Evolutionary conservation across 2,888 invertebrate species (phyloP), one percentile per base, ranked within the genome.

Genomic region (Aphrophora alni): DNA sequence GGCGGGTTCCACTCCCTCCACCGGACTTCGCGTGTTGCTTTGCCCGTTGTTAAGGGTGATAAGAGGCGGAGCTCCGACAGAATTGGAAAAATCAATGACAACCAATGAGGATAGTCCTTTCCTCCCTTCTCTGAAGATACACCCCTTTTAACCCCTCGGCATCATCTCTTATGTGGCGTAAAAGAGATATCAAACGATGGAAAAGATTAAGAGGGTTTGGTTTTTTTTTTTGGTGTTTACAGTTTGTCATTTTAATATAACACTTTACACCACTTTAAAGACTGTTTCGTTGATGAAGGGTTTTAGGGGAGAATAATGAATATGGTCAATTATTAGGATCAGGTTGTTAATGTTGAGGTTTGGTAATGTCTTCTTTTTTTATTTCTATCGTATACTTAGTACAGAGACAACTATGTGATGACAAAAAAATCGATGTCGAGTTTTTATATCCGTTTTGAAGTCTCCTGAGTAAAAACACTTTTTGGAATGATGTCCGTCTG

Each of bases 41-140:
- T 90, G 90, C 89, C 89, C 89, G 88, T 87, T 88, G 88, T 88
- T 88, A 88, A 88, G 88, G 87, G 88, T 88, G 87, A 87, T 88
- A 86, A 87, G 87, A 87, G 84, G 86, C 87, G 87, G 87, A 88
- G 88, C 88, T 82, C 76, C 84, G 88, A 86, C 86, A 87, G 87
- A 87, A 87, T 87, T 88, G 72, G 80, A 81, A 83, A 84, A 84
- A 84, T 83, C 84, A 80, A 83, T 84, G 83, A 71, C 81, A 81
- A 81, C 85, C 83, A 83, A 84, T 83, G 81, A 83, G 83, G 68
- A 70, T 59, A 76, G 81, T 76, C 80, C 78, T 76, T 78, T 78
- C 77, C 76, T 70, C 78, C 71, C 78, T 75, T 68, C 68, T 69
- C 74, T 21, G 17, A 25, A 68, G 38, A 27, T 26, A 44, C 72